Evolutionary conservation across 2,797 vertebrate genomes (phyloP).

Genomic region (Ceryle rudis): DNA sequence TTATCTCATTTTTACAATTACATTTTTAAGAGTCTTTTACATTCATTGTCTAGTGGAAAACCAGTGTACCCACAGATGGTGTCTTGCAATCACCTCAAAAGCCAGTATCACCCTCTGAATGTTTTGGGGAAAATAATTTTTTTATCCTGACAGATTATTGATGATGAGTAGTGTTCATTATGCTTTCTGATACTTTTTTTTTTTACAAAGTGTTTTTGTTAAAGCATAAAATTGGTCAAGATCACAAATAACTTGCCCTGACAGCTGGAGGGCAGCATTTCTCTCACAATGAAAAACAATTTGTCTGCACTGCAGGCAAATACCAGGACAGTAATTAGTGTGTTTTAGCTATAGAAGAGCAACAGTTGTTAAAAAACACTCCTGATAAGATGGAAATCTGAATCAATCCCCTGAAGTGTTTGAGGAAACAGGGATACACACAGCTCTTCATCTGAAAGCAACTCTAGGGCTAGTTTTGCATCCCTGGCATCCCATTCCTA

Average conservation of each 20-base stretch:
- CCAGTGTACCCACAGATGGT: not conserved
- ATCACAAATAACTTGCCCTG: slow-evolving; percentile 60
- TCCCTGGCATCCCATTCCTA: not conserved
- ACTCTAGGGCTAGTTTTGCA: not conserved
- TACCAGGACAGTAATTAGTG: not conserved
- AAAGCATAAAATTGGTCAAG: not conserved
- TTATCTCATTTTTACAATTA: not conserved
- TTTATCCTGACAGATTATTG: not conserved
- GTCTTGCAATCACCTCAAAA: not conserved
- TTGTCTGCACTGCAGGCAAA: not conserved
- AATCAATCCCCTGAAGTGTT: not conserved
- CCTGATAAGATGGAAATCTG: not conserved
- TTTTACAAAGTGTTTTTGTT: not conserved
- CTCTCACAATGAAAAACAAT: not conserved
- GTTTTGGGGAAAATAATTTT: not conserved
- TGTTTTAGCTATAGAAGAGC: not conserved
- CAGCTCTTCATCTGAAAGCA: not conserved
- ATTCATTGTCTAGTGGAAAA: not conserved
- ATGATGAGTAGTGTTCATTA: not conserved
- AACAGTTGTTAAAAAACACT: not conserved
- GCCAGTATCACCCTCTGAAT: not conserved
- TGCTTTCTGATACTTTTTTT: not conserved
- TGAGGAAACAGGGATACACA: not conserved
- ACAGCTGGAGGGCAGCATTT: slow-evolving; percentile 67
- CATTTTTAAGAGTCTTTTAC: not conserved